Evolutionary conservation across 53 echinoderm and acorn worm species (phyloP), one percentile per base, ranked within the genome.

Genomic region (Temnopleurus reevesii): DNA sequence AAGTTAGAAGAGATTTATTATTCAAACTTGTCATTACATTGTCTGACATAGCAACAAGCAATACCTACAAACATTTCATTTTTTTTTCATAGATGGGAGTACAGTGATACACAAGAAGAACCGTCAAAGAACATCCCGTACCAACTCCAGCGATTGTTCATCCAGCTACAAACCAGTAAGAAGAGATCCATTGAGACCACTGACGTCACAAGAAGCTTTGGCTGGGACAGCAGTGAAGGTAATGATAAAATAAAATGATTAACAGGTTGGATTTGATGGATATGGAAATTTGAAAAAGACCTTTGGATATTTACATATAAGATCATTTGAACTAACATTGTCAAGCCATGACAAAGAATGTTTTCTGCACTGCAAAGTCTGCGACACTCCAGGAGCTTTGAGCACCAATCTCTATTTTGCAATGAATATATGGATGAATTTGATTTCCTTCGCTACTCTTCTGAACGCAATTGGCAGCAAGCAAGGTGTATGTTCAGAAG

Each of bases 221-320:
- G 98, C 17, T 98, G 98, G 98, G 98, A 98, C 44, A 98, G 98
- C 56, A 95, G 93, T 79, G 98, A 98, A 95, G 98, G 98, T 98
- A 83, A 6, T 36, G n/a, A n/a, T n/a, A n/a, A n/a, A n/a, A n/a
- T n/a, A n/a, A n/a, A n/a, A n/a, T n/a, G n/a, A n/a, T n/a, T n/a
- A n/a, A n/a, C n/a, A n/a, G n/a, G 55, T 55, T 55, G 13, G 19
- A 15, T 13, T 13, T 55, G 19, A 55, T 55, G 55, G 19, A 13
- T 15, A 55, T n/a, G n/a, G n/a, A n/a, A n/a, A n/a, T n/a, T n/a
- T n/a, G n/a, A n/a, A n/a, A n/a, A n/a, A n/a, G n/a, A n/a, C n/a
- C n/a, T n/a, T n/a, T n/a, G n/a, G n/a, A n/a, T n/a, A n/a, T n/a
- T n/a, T n/a, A n/a, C n/a, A n/a, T n/a, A n/a, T n/a, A n/a, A n/a